Base-by-base conservation (phyloP, 2,797 vertebrate species). In the Stomatorhinus walkeri region DNA sequence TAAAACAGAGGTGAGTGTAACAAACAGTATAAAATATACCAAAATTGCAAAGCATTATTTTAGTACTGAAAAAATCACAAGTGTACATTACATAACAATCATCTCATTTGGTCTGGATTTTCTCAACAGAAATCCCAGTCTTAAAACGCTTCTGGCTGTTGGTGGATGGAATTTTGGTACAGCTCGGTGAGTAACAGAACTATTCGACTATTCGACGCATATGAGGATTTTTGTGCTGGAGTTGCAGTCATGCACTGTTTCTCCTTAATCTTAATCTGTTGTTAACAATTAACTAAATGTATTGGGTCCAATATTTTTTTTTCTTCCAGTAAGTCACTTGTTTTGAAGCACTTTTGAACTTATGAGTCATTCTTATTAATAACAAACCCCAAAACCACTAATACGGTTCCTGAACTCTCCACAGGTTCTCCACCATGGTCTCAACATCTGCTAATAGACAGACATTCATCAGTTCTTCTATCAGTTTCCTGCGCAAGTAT, bases 121-220 rank as follows among this genome's bases (percentile, higher is more conserved):
- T 48, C 68, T 22, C 91, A 87, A 1, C 64, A 97, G 97, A 90
- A 97, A 97, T 90, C 89, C 91, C 48, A 36, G 91, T 16, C 91
- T 97, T 91, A 96, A 94, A 90, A 97, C 96, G 0, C 91, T 97
- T 79, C 91, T 97, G 91, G 96, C 96, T 84, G 91, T 96, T 0
- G 95, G 96, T 22, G 96, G 96, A 3, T 96, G 96, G 96, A 95
- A 96, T 91, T 96, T 96, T 28, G 96, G 95, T 87, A 95, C 95
- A 40, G 2, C 3, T 2, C 95, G 95, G 96, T 97, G 91, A 95
- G 96, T 91, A 22, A 4, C n/a, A 43, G 12, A 76, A 76, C 14
- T 56, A 76, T 79, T 32, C 54, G 16, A 48, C 14, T 32, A 32
- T 32, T 32, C 28, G 28, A 32, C 8, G 4, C 22, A 46, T n/a